Evolutionary conservation across 2,888 invertebrate species (phyloP).

Genomic region (Micropterix aruncella): DNA sequence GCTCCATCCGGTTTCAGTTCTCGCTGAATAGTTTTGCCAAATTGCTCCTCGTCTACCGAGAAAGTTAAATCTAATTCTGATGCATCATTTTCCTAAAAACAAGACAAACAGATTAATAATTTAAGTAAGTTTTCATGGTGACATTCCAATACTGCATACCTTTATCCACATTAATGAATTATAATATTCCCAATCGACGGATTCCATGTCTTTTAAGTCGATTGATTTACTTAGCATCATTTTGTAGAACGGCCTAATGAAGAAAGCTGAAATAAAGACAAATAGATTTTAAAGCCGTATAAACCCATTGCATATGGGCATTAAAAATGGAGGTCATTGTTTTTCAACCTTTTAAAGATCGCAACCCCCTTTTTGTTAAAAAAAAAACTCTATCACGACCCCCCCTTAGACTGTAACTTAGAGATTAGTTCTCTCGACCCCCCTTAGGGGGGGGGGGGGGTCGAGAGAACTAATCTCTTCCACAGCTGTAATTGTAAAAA

Average conservation of each 20-base stretch:
- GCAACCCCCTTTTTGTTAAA: too few species aligned
- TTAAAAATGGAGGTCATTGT: slow-evolving; percentile 1
- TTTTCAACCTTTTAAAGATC: too few species aligned
- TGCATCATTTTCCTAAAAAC: slow-evolving; percentile 75
- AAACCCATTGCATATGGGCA: neutral
- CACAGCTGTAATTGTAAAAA: too few species aligned
- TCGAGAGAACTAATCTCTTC: too few species aligned
- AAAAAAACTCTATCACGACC: too few species aligned
- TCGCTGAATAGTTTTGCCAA: slow-evolving; percentile 86
- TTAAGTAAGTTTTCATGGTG: neutral
- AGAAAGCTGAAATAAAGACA: slow-evolving; percentile 62
- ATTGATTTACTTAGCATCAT: slow-evolving; percentile 97
- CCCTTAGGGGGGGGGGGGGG: too few species aligned
- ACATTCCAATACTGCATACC: slow-evolving; percentile 18
- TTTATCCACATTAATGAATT: slow-evolving; percentile 93
- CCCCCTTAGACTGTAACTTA: too few species aligned
- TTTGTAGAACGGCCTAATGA: slow-evolving; percentile 99
- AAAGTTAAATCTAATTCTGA: slow-evolving; percentile 89
- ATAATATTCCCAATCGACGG: slow-evolving; percentile 96
- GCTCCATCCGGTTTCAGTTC: slow-evolving; percentile 86
- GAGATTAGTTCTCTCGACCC: too few species aligned
- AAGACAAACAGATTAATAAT: neutral
- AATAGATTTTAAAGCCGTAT: slow-evolving; percentile 2
- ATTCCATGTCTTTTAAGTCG: slow-evolving; percentile 95
- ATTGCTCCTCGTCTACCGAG: slow-evolving; percentile 91